Conservation (phyloP, 2,113 vertebrate genomes). For the Tyto alba region DNA sequence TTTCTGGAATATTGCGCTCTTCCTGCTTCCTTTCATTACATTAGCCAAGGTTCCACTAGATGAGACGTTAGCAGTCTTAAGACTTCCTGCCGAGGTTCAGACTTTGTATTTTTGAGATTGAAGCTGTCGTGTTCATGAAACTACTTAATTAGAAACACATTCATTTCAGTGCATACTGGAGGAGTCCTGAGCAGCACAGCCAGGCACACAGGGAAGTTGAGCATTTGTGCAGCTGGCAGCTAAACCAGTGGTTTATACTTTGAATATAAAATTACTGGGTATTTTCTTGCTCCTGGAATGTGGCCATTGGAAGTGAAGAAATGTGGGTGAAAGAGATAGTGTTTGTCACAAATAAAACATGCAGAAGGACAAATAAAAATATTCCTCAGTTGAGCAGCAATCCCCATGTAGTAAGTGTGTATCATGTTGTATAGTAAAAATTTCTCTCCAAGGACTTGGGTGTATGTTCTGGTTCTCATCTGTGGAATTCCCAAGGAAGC, state of each 20-base stretch:
- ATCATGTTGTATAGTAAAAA: background rate
- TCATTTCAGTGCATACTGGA: conserved; percentile 40
- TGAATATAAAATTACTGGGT: background rate
- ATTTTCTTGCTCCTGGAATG: background rate
- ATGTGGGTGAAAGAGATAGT: background rate
- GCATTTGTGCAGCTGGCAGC: conserved; percentile 63
- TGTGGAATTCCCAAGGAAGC: background rate
- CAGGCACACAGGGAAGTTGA: conserved; percentile 54
- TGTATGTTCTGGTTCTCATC: background rate
- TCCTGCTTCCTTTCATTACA: conserved; percentile 74
- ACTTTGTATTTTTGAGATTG: conserved; percentile 67
- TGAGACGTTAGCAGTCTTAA: conserved; percentile 73
- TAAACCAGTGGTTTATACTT: conserved; percentile 36
- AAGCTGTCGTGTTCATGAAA: conserved; percentile 65
- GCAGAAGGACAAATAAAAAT: background rate
- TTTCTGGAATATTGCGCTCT: conserved; percentile 62
- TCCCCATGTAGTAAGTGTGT: background rate
- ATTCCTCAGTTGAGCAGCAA: background rate
- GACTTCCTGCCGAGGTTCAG: conserved; percentile 76
- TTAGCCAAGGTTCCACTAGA: conserved; percentile 59
- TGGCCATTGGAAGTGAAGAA: conserved; percentile 11
- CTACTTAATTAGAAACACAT: conserved; percentile 80
- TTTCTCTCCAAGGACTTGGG: background rate
- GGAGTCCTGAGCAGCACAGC: conserved; percentile 48
- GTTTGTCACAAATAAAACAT: background rate